These are phyloP conservation scores for Temnothorax rugatulus DNA, from an alignment of 2,888 invertebrate genomes.

Conservation along the genomic window DNA sequence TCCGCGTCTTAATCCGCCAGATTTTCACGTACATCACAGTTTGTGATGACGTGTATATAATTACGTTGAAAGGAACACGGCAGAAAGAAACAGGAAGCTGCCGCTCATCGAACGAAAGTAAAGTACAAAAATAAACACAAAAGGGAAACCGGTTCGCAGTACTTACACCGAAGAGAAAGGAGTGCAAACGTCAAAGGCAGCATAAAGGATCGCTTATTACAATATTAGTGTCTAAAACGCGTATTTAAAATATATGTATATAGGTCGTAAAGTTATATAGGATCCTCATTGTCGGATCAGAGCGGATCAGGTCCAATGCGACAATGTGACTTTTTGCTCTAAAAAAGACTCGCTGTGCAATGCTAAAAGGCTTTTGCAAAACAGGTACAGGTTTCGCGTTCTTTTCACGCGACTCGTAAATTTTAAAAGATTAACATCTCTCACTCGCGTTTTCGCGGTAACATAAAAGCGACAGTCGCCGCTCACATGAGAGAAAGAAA, in stretches of 20 bases:
- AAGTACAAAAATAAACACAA: slow-evolving; percentile 45
- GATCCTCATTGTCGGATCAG: slow-evolving; percentile 20
- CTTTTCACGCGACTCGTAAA: background rate
- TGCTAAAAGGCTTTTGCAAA: background rate
- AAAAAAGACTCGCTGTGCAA: background rate
- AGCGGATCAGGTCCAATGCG: slow-evolving; percentile 36
- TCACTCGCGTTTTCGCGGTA: background rate
- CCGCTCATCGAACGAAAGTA: slow-evolving; percentile 52
- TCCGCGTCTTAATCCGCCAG: slow-evolving; percentile 32
- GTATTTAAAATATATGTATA: slow-evolving; percentile 60
- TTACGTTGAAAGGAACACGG: slow-evolving; percentile 30
- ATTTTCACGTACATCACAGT: slow-evolving; percentile 28
- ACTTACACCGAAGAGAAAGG: slow-evolving; percentile 30
- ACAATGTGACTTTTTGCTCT: background rate
- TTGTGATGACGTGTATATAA: slow-evolving; percentile 32
- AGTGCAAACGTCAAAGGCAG: slow-evolving; percentile 33
- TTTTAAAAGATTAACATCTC: slow-evolving; percentile 19
- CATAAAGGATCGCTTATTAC: slow-evolving; percentile 71
- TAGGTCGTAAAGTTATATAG: slow-evolving; percentile 54
- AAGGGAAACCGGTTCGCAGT: slow-evolving; percentile 31
- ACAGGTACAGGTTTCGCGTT: background rate
- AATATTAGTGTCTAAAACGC: slow-evolving; percentile 54
- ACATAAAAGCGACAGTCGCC: slow-evolving; percentile 10
- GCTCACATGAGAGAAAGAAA: slow-evolving; percentile 30
- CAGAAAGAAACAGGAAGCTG: slow-evolving; percentile 21